phyloP scores from a whole-genome alignment of 2,888 invertebrate genomes.

The Cosmorhoe ocellata region DNA sequence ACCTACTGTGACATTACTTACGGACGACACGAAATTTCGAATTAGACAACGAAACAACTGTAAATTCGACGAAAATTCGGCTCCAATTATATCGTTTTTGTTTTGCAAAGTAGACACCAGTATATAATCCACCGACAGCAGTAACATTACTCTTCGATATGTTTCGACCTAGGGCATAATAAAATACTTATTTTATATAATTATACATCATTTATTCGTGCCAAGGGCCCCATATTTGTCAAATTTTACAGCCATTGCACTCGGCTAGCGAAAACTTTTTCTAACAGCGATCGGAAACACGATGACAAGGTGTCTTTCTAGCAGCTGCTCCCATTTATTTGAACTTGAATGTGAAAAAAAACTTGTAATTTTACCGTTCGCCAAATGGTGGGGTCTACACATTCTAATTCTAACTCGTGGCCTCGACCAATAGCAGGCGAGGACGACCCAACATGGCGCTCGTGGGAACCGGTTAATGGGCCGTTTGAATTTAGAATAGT shows the following conservation, averaged over 20 bases:
- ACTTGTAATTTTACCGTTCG: conserved; percentile 76
- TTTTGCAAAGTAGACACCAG: too few species aligned
- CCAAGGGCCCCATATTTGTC: neutral
- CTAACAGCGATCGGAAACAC: conserved; percentile 34
- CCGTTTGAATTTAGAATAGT: conserved; percentile 81
- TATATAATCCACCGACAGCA: too few species aligned
- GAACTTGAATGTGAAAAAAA: conserved; percentile 70
- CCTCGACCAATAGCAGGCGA: conserved; percentile 79
- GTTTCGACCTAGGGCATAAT: too few species aligned
- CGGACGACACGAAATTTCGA: too few species aligned
- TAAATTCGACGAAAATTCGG: too few species aligned
- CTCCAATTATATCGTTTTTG: too few species aligned
- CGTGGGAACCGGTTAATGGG: conserved; percentile 82
- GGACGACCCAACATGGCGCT: conserved; percentile 80
- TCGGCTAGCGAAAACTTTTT: conserved; percentile 33
- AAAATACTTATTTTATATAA: too few species aligned
- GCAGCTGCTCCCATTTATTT: conserved; percentile 71
- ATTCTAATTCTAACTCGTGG: conserved; percentile 80
- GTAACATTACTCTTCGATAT: too few species aligned
- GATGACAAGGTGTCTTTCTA: conserved; percentile 39
- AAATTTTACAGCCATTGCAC: conserved; percentile 4
- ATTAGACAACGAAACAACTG: too few species aligned
- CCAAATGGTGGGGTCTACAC: conserved; percentile 81
- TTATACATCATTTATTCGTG: too few species aligned
- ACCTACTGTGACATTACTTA: too few species aligned